Conservation (phyloP, 92 coral and sea anemone genomes). For the Actinernus sp. region DNA sequence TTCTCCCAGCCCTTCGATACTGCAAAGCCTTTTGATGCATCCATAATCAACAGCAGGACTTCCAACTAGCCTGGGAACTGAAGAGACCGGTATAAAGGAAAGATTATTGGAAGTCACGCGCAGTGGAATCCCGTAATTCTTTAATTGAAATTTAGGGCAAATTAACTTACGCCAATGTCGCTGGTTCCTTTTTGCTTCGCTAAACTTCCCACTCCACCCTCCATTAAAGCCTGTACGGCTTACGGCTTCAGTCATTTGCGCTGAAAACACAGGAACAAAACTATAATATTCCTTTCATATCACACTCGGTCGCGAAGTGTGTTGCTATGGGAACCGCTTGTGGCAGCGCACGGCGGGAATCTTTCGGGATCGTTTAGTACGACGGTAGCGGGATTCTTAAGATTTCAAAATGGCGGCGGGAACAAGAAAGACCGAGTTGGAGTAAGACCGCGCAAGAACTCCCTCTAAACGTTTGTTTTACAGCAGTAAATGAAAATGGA, state of each 20-base stretch:
- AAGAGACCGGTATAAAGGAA: neutral
- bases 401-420: conserved; percentile 89
- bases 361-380: too few species aligned
- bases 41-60: conserved; percentile 82
- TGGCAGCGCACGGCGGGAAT: too few species aligned
- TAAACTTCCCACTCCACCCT: conserved; percentile 91
- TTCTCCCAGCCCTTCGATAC: conserved; percentile 82
- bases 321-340: too few species aligned
- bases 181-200: conserved; percentile 67
- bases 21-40: conserved; percentile 75
- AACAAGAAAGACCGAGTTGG: conserved; percentile 6
- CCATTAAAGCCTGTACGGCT: conserved; percentile 24
- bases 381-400: conserved; percentile 20
- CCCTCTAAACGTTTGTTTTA: conserved; percentile 2
- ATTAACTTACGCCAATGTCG: conserved; percentile 78
- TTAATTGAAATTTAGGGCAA: conserved; percentile 1
- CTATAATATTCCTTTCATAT: too few species aligned
- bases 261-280: too few species aligned
- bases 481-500: too few species aligned
- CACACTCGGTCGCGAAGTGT: too few species aligned
- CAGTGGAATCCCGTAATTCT: neutral
- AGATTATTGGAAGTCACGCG: neutral
- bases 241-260: conserved; percentile 31
- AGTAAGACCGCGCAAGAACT: too few species aligned
- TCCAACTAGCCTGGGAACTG: conserved; percentile 88